Base-by-base conservation (phyloP, 2,888 invertebrate species). In the Athrips mouffetella region DNA sequence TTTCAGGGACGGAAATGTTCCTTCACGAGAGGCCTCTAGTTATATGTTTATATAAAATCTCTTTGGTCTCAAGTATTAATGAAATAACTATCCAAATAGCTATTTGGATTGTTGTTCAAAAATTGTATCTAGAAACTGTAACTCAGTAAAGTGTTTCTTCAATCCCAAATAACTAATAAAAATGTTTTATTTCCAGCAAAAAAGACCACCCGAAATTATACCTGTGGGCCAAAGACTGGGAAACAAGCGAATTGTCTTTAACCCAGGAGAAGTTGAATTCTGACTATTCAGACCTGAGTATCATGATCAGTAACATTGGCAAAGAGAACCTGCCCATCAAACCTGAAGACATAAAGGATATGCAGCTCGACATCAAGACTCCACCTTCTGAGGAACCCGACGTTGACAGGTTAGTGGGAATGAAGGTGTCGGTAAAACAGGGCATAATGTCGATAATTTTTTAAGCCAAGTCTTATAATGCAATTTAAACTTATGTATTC, bases 191-290 rank as follows among this genome's bases (percentile, higher is more conserved):
- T 55, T 78, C 70, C 68, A 92, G 92, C 42, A 93, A 92, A 52
- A 94, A 94, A 59, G 93, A 94, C 72, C 96, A 96, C 69, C 96
- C 95, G 0, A 96, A 96, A 67, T 83, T 96, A 29, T 96, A 96
- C 75, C 86, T 96, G 0, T 96, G 96, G 96, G 94, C 95, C 0
- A 94, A 94, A 62, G 93, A 93, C 55, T 96, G 95, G 95, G 93
- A 93, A 61, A 91, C 69, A 1, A 61, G 72, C 0, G 83, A 85
- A 56, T 61, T 77, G n/a, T 67, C 63, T 5, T 62, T 73, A 49
- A 70, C 78, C 0, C 77, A 77, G 42, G 81, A 81, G 54, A 74
- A 71, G 45, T 61, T 83, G 1, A 80, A 77, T 60, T 91, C 79
- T 13, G 80, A 76, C 52, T 85, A 87, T 54, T 80, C 82, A 0